Conservation (phyloP, 2,797 vertebrate genomes). For the Paguma larvata region DNA sequence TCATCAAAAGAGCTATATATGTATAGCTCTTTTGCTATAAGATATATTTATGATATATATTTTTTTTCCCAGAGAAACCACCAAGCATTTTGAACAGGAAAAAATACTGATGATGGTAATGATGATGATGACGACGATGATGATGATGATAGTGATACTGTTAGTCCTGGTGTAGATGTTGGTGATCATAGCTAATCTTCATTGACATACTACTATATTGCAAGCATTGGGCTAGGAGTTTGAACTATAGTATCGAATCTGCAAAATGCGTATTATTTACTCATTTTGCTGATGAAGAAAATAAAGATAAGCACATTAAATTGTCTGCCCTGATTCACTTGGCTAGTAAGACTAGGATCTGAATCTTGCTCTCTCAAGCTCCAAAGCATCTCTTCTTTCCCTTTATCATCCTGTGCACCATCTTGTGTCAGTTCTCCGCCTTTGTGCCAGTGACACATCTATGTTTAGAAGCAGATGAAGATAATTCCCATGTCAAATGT, state of each 20-base stretch:
- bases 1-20: neutral
- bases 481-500: slow-evolving; percentile 10
- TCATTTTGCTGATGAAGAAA: neutral
- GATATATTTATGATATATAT: too few relatives aligned
- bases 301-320: neutral
- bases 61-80: neutral
- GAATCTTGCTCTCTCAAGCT: neutral
- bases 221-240: neutral
- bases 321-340: neutral
- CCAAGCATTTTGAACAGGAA: neutral
- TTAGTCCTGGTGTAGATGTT: neutral
- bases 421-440: neutral
- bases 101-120: neutral
- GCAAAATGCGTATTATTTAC: neutral
- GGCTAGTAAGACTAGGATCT: neutral
- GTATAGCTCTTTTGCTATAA: too few relatives aligned
- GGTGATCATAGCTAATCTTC: neutral
- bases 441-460: neutral
- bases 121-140: neutral
- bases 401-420: neutral
- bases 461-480: neutral
- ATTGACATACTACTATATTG: neutral
- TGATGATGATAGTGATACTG: neutral
- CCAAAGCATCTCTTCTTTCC: neutral
- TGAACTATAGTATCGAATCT: neutral